phyloP scores from a whole-genome alignment of 2,888 invertebrate species.

The Norana najaformis region DNA sequence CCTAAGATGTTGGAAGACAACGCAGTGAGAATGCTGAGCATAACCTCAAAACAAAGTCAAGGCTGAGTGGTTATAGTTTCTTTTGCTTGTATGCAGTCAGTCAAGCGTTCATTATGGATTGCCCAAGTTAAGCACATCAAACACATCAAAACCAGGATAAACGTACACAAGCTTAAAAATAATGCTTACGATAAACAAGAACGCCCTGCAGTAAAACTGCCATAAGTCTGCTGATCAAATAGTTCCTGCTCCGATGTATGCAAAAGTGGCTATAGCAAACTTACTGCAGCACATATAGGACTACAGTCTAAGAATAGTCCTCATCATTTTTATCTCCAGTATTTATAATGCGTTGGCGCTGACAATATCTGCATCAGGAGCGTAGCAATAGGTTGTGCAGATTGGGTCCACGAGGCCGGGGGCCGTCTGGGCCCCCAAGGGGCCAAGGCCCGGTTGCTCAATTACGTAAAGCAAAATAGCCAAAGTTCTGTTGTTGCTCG shows the following conservation, averaged over 20 bases:
- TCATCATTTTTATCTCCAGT: not conserved
- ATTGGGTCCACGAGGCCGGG: too few relatives aligned
- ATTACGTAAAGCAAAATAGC: too few relatives aligned
- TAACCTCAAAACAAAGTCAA: not conserved
- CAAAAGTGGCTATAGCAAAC: too few relatives aligned
- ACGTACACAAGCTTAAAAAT: not conserved
- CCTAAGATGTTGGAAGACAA: not conserved
- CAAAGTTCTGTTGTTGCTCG: too few relatives aligned
- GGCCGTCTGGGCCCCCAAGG: too few relatives aligned
- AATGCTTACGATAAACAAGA: not conserved
- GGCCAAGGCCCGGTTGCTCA: too few relatives aligned
- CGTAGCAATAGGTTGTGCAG: too few relatives aligned
- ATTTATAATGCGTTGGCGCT: too few relatives aligned
- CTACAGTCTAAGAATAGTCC: too few relatives aligned
- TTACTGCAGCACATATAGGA: not conserved
- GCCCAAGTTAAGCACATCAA: not conserved
- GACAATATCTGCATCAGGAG: too few relatives aligned
- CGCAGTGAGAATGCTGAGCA: not conserved
- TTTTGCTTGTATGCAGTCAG: not conserved
- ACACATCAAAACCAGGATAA: not conserved
- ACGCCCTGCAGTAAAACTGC: not conserved
- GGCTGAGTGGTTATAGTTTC: slow-evolving; percentile 2
- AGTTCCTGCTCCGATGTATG: not conserved
- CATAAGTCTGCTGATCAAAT: too few relatives aligned
- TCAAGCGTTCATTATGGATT: not conserved